Percentiles rank a stretch among this genome's conserved stretches.
Evolutionary conservation across 2,888 invertebrate species (phyloP).

Genomic region (Plebejus melissa): DNA sequence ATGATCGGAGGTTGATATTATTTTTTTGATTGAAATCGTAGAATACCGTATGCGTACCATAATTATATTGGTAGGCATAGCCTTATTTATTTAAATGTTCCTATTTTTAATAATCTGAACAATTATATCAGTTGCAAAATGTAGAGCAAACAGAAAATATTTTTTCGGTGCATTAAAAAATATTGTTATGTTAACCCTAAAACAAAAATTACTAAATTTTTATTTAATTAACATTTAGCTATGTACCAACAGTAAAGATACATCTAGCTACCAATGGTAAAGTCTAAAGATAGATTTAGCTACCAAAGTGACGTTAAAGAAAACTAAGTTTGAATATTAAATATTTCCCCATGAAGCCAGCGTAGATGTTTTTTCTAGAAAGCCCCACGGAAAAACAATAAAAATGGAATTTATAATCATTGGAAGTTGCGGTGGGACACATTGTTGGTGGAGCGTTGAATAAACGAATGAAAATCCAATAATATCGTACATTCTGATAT

Average conservation of each 20-base stretch:
- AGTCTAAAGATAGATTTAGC: background rate
- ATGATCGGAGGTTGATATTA: too few relatives aligned
- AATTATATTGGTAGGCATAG: too few relatives aligned
- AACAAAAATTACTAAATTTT: too few relatives aligned
- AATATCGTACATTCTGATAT: constrained; percentile 32
- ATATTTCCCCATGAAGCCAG: background rate
- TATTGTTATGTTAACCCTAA: background rate
- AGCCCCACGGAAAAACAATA: background rate
- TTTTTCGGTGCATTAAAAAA: background rate
- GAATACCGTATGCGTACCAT: too few relatives aligned
- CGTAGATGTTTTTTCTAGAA: background rate
- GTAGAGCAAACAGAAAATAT: background rate
- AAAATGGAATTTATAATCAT: constrained; percentile 17
- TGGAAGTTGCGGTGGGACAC: constrained; percentile 4
- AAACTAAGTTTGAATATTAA: background rate
- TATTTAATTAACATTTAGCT: too few relatives aligned
- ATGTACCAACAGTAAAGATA: too few relatives aligned
- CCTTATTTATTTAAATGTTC: background rate
- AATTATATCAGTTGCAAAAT: background rate
- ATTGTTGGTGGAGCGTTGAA: constrained; percentile 13
- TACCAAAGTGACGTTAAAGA: background rate
- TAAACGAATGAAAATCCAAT: constrained; percentile 23
- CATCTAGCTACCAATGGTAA: too few relatives aligned
- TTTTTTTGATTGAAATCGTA: too few relatives aligned
- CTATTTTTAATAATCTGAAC: background rate